Conservation (phyloP, 2,888 invertebrate genomes). For the Eupithecia exiguata region DNA sequence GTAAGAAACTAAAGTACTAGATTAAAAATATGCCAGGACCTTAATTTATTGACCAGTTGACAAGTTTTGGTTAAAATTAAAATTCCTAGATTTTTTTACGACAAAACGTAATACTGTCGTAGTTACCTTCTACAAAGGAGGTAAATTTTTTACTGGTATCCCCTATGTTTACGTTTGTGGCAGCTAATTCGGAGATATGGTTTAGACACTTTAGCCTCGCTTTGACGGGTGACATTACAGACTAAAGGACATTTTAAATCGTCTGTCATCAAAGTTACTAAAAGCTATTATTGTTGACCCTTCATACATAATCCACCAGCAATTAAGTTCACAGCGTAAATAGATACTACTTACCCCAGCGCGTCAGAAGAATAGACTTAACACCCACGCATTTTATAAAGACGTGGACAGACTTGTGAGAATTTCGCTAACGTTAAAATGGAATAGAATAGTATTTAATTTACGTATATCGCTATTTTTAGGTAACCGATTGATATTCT, state of each 20-base stretch:
- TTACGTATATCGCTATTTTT: too few species aligned
- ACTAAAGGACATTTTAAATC: constrained; percentile 2
- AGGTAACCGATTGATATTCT: too few species aligned
- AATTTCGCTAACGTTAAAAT: background rate
- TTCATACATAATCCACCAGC: constrained; percentile 13
- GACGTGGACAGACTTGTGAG: background rate
- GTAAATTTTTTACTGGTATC: too few species aligned
- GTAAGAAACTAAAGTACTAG: too few species aligned
- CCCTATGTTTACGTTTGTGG: too few species aligned
- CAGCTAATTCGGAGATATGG: too few species aligned
- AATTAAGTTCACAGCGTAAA: constrained; percentile 19
- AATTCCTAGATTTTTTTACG: too few species aligned
- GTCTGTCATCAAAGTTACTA: background rate
- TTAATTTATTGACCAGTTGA: too few species aligned
- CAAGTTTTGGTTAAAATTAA: too few species aligned
- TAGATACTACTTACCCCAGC: constrained; percentile 8
- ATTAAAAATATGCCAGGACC: too few species aligned
- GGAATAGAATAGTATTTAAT: background rate
- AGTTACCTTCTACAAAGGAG: too few species aligned
- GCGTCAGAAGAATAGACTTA: constrained; percentile 12
- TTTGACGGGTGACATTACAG: background rate
- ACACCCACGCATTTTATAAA: constrained; percentile 12
- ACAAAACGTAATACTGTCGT: too few species aligned
- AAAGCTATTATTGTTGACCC: background rate
- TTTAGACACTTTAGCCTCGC: background rate